Percentiles rank a stretch among this genome's conserved stretches.
phyloP scores from a whole-genome alignment of 2,113 vertebrate genomes.

The Aspiorhynchus laticeps region DNA sequence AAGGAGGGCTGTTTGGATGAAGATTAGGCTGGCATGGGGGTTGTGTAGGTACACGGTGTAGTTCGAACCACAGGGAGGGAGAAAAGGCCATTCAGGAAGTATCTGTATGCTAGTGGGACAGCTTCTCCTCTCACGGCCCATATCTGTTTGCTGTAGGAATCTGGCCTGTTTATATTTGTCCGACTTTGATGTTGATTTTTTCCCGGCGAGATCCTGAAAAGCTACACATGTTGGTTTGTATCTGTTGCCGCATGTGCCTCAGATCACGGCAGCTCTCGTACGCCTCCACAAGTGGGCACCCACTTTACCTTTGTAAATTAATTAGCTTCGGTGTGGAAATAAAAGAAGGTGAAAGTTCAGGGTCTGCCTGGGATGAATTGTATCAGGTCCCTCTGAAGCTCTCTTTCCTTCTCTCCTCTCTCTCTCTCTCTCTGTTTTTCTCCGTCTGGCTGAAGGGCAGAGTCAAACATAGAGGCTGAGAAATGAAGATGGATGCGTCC shows the following conservation, averaged over 20 bases:
- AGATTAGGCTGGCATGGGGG: conserved; percentile 25
- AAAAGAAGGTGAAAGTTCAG: conserved; percentile 91
- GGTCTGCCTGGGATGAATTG: conserved; percentile 88
- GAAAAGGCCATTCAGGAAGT: conserved; percentile 50
- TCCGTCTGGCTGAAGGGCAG: conserved; percentile 80
- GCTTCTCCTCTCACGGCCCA: not conserved
- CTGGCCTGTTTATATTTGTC: conserved; percentile 44
- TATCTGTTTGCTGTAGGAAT: conserved; percentile 35
- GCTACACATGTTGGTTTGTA: conserved; percentile 8
- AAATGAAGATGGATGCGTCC: conserved; percentile 98
- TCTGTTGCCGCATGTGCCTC: not conserved
- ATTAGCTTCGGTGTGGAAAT: conserved; percentile 85
- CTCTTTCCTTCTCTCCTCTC: conserved; percentile 38
- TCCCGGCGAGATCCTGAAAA: not conserved
- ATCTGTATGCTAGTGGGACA: conserved; percentile 21
- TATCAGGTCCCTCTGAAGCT: conserved; percentile 87
- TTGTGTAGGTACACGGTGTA: conserved; percentile 40
- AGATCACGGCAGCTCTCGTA: conserved; percentile 45
- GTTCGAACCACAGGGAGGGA: conserved; percentile 3
- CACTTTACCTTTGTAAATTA: conserved; percentile 74
- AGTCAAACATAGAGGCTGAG: conserved; percentile 76
- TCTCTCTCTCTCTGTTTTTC: conserved; percentile 31
- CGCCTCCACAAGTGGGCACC: conserved; percentile 38
- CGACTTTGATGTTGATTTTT: conserved; percentile 42
- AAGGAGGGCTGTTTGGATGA: conserved; percentile 41